Base-by-base conservation (phyloP, 2,888 invertebrate species). In the Brachycybe producta region DNA sequence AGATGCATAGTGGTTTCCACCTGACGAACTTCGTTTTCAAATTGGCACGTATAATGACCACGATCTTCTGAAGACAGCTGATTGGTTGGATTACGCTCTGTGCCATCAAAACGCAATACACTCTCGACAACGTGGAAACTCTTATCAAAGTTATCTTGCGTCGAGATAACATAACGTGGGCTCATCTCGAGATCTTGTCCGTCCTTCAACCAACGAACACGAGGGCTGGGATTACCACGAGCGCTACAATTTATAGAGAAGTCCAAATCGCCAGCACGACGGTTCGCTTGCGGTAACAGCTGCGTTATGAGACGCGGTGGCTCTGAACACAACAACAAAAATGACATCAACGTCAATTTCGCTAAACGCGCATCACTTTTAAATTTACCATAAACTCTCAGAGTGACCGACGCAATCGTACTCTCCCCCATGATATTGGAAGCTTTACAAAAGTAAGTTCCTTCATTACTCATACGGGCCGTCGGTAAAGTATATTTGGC, bases 1-100 rank as follows among this genome's bases (percentile, higher is more conserved):
- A 92, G 73, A 68, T 85, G 84, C 85, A 90, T 88, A 55, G 82
- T 82, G 8, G 86, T 85, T 64, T 87, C 87, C 42, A 83, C 80
- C 62, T 79, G 80, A 65, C 84, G 84, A 15, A 90, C 87, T 68
- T 87, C 87, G 64, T 91, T 91, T 65, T 84, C 82, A 63, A 88
- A 88, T 41, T 81, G 76, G 65, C 91, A 91, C 2, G 84, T 79
- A 67, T 88, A 92, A 46, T 82, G 77, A 41, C 91, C 91, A 45
- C 88, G 75, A 65, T 91, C 91, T 36, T 79, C 79, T 0, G 90
- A 62, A 26, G 61, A 56, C 34, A 67, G 56, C 28, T 55, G 57
- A 28, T 62, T 58, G 21, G 57, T 57, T 15, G 52, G 48, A 15
- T 51, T 48, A 52, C 88, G 73, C 5, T 81, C 80, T 59, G 79